Evolutionary conservation across 2,888 invertebrate species (phyloP), one percentile per base, ranked within the genome.

Genomic region (Archips crataeganus): DNA sequence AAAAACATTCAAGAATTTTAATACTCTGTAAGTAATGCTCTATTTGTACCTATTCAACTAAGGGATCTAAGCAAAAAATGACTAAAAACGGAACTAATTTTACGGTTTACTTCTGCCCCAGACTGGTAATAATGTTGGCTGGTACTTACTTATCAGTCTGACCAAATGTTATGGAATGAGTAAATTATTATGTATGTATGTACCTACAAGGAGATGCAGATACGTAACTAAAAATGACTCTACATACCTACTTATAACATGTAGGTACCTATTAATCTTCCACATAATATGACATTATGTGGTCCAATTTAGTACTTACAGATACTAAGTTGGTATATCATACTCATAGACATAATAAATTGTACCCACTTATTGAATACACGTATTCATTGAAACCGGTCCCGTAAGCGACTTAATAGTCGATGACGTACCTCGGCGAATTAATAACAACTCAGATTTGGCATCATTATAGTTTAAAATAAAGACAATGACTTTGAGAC

Each of bases 371-470:
- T 73, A 73, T 73, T 73, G 69, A 73, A 59, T 51, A 54, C 59
- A 60, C 15, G 32, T 59, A 64, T 69, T 73, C 59, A 59, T 73
- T 51, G 54, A 57, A 73, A 73, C 73, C 73, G 73, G 73, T 73
- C 64, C 57, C 34, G 39, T 64, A 66, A 73, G 64, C 49, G 73
- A 49, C 59, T 73, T 73, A 69, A 73, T 54, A 57, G 54, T 42
- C 64, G 68, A 59, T 71, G 75, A 68, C 75, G 71, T 71, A 68
- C 59, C 63, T 36, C 68, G n/a, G 57, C 73, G 64, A 73, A 73
- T 69, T 73, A 69, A 69, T 69, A 73, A 69, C 68, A 51, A 69
- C 68, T 68, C 64, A 59, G 63, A 69, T 69, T 69, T 49, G 13
- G 63, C 64, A 73, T 59, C 57, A 69, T 69, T 73, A 69, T 69